Conservation (phyloP, 2,888 invertebrate genomes). For the Polyommatus iphigenia region DNA sequence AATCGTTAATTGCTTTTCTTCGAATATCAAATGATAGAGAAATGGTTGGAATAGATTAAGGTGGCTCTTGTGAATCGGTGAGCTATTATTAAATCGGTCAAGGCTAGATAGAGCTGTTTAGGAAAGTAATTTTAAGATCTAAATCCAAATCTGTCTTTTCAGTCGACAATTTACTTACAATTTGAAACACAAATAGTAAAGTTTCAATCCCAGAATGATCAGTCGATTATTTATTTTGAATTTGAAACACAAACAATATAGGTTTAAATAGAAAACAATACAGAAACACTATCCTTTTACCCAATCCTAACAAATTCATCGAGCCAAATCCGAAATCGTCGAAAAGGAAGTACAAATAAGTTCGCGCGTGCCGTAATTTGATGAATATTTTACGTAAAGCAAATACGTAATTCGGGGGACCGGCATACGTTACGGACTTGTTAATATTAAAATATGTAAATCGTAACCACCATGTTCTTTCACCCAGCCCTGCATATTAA, state of each 20-base stretch:
- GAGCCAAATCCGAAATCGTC: slow-evolving; percentile 32
- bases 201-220: background rate
- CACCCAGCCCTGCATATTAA: slow-evolving; percentile 51
- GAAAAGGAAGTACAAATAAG: slow-evolving; percentile 28
- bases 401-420: slow-evolving; percentile 58
- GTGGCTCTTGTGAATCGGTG: background rate
- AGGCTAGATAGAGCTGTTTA: background rate
- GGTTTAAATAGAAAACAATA: background rate
- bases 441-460: slow-evolving; percentile 76
- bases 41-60: background rate
- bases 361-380: slow-evolving; percentile 35
- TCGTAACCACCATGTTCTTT: slow-evolving; percentile 62
- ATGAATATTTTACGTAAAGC: slow-evolving; percentile 56
- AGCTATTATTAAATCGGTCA: background rate
- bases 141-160: background rate
- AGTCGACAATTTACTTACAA: background rate
- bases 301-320: slow-evolving; percentile 30
- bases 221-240: background rate
- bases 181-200: background rate
- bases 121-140: background rate
- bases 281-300: background rate
- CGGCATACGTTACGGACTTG: slow-evolving; percentile 51
- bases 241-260: background rate
- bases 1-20: background rate
- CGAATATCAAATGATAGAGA: background rate